Evolutionary conservation across 2,888 invertebrate genomes (phyloP).

Genomic region (Cheilosia vernalis): DNA sequence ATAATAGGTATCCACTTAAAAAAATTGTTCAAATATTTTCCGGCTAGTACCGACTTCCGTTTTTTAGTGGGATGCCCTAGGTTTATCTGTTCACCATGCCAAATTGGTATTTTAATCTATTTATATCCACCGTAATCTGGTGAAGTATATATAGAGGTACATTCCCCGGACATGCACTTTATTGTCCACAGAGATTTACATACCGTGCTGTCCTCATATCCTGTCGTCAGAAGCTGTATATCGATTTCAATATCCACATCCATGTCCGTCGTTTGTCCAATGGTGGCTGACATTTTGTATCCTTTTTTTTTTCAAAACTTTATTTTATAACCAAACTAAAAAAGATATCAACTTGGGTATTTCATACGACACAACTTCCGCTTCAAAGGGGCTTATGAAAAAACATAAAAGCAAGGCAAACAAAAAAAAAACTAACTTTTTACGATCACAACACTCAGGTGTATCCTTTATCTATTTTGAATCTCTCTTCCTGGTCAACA

Average conservation of each 20-base stretch:
- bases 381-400: neutral
- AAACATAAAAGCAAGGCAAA: conserved; percentile 14
- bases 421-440: neutral
- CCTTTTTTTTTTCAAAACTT: conserved; percentile 27
- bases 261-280: conserved; percentile 74
- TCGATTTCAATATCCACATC: conserved; percentile 83
- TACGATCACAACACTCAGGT: conserved; percentile 49
- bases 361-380: conserved; percentile 25
- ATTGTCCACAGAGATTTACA: conserved; percentile 76
- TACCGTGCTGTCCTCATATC: conserved; percentile 83
- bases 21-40: neutral
- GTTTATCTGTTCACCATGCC: too few relatives aligned
- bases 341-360: conserved; percentile 2
- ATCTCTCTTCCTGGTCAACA: conserved; percentile 36
- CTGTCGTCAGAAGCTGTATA: conserved; percentile 83
- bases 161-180: neutral
- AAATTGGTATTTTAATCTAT: too few relatives aligned
- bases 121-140: too few relatives aligned
- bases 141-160: neutral
- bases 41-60: neutral
- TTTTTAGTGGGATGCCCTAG: too few relatives aligned
- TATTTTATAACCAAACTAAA: neutral
- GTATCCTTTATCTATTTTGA: conserved; percentile 30
- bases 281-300: conserved; percentile 70
- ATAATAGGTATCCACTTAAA: neutral